Evolutionary conservation across 2,113 vertebrate genomes (phyloP).

Genomic region (Anoura caudifer): DNA sequence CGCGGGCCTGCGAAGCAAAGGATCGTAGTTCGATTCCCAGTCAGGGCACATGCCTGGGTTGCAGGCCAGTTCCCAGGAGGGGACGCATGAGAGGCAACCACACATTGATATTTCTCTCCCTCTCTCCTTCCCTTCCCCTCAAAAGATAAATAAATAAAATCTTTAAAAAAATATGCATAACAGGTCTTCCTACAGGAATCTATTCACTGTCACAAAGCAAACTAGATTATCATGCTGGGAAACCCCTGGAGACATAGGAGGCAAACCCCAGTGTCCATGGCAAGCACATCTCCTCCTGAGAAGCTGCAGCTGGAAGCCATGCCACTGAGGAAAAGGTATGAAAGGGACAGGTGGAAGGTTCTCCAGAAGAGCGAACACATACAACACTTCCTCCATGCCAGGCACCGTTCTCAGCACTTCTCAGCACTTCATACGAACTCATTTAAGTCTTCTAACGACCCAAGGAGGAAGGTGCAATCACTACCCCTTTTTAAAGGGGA

Average conservation of each 20-base stretch:
- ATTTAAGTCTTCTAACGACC: not conserved
- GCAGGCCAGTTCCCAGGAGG: too few relatives aligned
- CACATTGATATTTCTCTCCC: too few relatives aligned
- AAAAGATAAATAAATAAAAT: too few relatives aligned
- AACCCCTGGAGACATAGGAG: not conserved
- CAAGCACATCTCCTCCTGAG: not conserved
- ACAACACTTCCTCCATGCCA: not conserved
- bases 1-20: too few relatives aligned
- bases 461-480: not conserved
- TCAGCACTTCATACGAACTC: not conserved
- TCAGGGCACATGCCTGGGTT: too few relatives aligned
- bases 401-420: not conserved
- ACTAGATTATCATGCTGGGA: not conserved
- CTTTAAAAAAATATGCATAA: not conserved
- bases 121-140: too few relatives aligned
- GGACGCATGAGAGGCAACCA: too few relatives aligned
- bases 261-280: not conserved
- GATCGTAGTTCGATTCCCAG: too few relatives aligned
- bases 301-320: not conserved
- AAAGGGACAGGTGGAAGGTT: not conserved
- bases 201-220: not conserved
- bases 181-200: not conserved
- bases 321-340: not conserved
- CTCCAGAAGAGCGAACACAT: not conserved
- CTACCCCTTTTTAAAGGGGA: not conserved